Conservation (phyloP, 2,888 invertebrate genomes). For the Ormia ochracea region DNA sequence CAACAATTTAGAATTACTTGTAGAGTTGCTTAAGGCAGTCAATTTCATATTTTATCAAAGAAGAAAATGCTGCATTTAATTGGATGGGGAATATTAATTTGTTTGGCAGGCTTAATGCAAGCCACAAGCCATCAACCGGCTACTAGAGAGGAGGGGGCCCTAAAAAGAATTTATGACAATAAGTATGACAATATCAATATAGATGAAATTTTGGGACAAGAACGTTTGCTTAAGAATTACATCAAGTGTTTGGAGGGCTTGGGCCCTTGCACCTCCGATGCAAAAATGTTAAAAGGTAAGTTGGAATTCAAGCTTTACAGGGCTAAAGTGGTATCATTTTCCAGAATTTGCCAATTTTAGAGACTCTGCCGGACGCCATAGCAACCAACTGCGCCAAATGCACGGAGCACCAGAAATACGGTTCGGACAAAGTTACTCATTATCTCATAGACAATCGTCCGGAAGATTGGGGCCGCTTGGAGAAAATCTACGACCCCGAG, state of each 20-base stretch:
- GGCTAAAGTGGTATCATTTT: background rate
- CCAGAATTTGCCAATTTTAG: conserved; percentile 75
- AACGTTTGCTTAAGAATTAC: conserved; percentile 82
- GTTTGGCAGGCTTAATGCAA: background rate
- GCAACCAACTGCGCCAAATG: conserved; percentile 83
- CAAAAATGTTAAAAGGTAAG: conserved; percentile 83
- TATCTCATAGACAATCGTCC: conserved; percentile 77
- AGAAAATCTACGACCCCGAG: conserved; percentile 81
- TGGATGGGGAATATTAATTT: background rate
- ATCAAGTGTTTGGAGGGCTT: conserved; percentile 81
- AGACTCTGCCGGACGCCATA: conserved; percentile 84
- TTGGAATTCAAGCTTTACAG: background rate
- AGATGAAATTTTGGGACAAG: conserved; percentile 82
- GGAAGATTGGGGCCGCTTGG: conserved; percentile 79
- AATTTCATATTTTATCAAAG: background rate
- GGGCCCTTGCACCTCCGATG: conserved; percentile 84
- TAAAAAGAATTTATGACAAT: conserved; percentile 78
- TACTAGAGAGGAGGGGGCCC: conserved; percentile 58
- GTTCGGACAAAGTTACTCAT: conserved; percentile 82
- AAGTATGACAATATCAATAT: conserved; percentile 84
- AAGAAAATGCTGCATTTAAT: conserved; percentile 28
- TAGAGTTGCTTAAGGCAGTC: background rate
- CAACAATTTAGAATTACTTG: background rate
- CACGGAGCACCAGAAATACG: conserved; percentile 81
- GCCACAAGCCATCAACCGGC: conserved; percentile 66